Evolutionary conservation across 2,113 vertebrate genomes (phyloP).

Genomic region (Heterotis niloticus): DNA sequence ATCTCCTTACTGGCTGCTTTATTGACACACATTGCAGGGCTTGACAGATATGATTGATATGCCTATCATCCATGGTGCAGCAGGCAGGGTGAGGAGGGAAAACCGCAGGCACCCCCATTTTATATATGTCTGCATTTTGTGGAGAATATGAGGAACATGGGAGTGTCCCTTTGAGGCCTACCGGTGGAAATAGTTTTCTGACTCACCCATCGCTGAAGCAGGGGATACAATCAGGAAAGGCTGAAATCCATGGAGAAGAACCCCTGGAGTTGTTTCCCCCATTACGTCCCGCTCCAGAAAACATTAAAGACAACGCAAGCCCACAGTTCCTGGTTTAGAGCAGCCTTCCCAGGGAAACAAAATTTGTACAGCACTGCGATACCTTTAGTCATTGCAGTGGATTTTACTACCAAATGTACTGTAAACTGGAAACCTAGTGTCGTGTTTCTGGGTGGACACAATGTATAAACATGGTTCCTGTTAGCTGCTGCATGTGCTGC

Average conservation of each 20-base stretch:
- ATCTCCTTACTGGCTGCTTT: neutral
- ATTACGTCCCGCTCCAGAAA: neutral
- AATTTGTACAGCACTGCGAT: neutral
- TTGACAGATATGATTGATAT: slow-evolving; percentile 30
- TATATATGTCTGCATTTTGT: neutral
- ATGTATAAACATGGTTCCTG: neutral
- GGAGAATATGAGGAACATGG: neutral
- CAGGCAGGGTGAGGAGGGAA: neutral
- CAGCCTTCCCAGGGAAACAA: neutral
- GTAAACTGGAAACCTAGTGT: neutral
- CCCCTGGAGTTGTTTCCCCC: neutral
- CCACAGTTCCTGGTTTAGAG: neutral
- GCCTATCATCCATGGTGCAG: neutral
- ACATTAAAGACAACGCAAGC: neutral
- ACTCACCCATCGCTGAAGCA: neutral
- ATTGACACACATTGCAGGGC: slow-evolving; percentile 1
- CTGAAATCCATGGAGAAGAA: slow-evolving; percentile 5
- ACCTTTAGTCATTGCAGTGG: neutral
- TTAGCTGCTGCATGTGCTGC: neutral
- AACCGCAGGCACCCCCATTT: slow-evolving; percentile 1
- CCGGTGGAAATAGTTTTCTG: slow-evolving; percentile 16
- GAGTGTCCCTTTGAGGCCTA: neutral
- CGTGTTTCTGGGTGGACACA: neutral
- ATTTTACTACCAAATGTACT: neutral
- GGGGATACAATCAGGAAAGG: neutral